A percentile compares a stretch with the other conserved stretches of the same genome.
These are phyloP conservation scores for Pachyuromys duprasi DNA, from an alignment of 2,797 vertebrate genomes.

Conservation along the genomic window DNA sequence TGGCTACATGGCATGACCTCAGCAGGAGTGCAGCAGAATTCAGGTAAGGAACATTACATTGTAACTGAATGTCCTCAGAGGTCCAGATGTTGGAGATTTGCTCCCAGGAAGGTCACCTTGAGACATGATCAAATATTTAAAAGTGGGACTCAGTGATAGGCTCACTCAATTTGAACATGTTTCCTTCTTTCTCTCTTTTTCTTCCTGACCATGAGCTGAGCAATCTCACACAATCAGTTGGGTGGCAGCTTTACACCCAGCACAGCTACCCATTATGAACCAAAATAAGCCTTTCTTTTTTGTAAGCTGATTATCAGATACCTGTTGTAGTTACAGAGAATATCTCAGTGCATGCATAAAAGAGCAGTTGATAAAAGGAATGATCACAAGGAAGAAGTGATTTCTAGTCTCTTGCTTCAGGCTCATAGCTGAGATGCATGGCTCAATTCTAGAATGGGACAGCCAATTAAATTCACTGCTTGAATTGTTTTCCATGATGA, in stretches of 20 bases:
- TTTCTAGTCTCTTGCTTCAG: conserved; percentile 18
- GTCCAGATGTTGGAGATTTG: background rate
- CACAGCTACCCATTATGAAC: no score
- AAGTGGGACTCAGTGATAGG: background rate
- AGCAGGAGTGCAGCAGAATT: background rate
- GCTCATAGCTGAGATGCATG: background rate
- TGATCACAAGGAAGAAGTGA: background rate
- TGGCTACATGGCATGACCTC: background rate
- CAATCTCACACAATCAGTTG: no score
- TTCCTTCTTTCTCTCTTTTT: background rate
- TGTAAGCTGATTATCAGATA: background rate
- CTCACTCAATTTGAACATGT: background rate
- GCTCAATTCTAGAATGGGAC: background rate
- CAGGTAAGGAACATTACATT: background rate
- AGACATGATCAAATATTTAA: background rate
- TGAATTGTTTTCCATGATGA: conserved; percentile 48
- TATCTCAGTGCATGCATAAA: background rate
- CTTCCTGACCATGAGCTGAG: background rate
- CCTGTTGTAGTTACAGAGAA: background rate
- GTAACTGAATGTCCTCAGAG: background rate
- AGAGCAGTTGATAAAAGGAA: background rate
- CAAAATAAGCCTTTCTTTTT: background rate
- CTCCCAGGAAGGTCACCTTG: background rate
- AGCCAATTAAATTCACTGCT: conserved; percentile 35
- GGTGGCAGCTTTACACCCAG: background rate